These are phyloP conservation scores for Virgularia gustaviana DNA, from an alignment of 92 coral and sea anemone species.

Conservation along the genomic window DNA sequence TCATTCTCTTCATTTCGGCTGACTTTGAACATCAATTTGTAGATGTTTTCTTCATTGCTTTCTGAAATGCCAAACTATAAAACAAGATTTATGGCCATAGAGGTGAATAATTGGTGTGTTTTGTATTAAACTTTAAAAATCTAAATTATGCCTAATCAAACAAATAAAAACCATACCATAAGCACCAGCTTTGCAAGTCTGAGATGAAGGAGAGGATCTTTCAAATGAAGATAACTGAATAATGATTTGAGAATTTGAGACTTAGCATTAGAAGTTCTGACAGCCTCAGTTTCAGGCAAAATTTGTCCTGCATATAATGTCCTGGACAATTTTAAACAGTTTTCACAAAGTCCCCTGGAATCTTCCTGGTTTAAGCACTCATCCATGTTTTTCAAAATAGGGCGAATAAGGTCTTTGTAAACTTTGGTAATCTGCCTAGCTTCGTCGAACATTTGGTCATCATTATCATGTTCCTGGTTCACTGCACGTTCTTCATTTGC, in stretches of 20 bases:
- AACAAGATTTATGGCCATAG: neutral
- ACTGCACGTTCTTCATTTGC: slow-evolving; percentile 59
- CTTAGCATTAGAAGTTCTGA: slow-evolving; percentile 70
- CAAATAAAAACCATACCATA: slow-evolving; percentile 54
- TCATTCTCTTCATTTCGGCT: slow-evolving; percentile 92
- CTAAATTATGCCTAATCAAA: neutral
- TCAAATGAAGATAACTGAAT: slow-evolving; percentile 83
- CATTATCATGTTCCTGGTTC: slow-evolving; percentile 43
- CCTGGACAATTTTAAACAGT: slow-evolving; percentile 77
- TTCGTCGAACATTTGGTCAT: slow-evolving; percentile 49
- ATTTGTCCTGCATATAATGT: slow-evolving; percentile 63
- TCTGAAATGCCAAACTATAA: slow-evolving; percentile 92
- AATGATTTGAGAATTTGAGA: slow-evolving; percentile 85
- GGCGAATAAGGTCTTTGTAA: slow-evolving; percentile 79
- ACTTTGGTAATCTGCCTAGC: slow-evolving; percentile 61
- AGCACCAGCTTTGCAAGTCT: slow-evolving; percentile 83
- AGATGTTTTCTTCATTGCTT: slow-evolving; percentile 80
- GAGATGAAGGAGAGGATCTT: slow-evolving; percentile 73
- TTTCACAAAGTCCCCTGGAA: slow-evolving; percentile 64
- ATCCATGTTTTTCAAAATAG: slow-evolving; percentile 80
- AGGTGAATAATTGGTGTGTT: neutral
- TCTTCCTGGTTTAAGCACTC: slow-evolving; percentile 59
- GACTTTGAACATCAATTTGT: slow-evolving; percentile 83
- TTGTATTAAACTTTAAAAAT: neutral
- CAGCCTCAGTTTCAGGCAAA: slow-evolving; percentile 78